Conservation (phyloP, 1,140 invertebrate genomes). For the Hormaphis cornu region DNA sequence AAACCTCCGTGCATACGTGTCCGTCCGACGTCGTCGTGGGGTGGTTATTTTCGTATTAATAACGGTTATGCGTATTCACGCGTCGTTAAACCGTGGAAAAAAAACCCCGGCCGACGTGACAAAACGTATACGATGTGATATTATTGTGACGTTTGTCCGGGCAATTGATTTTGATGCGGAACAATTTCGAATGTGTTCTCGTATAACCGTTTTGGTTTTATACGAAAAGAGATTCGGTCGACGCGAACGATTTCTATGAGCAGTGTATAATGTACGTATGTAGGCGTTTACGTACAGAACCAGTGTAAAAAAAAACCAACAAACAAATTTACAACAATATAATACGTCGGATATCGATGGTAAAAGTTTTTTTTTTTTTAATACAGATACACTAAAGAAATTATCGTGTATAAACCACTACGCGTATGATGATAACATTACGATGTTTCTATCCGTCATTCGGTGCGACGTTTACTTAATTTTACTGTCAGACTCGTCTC, state of each 20-base stretch:
- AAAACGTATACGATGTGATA: background rate
- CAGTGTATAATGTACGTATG: too few relatives aligned
- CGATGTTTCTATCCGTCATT: background rate
- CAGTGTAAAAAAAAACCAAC: background rate
- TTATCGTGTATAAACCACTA: conserved; percentile 1
- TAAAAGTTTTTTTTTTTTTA: too few relatives aligned
- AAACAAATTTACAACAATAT: too few relatives aligned
- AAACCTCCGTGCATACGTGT: background rate
- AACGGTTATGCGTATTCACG: background rate
- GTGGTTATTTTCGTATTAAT: background rate
- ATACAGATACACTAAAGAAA: conserved; percentile 1
- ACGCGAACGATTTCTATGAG: too few relatives aligned
- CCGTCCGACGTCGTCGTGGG: too few relatives aligned
- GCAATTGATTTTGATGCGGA: background rate
- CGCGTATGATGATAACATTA: too few relatives aligned
- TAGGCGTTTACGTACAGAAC: too few relatives aligned
- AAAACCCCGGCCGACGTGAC: background rate
- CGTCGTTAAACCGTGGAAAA: conserved; percentile 1
- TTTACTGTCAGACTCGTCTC: conserved; percentile 9
- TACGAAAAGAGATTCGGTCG: too few relatives aligned
- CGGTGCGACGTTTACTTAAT: background rate
- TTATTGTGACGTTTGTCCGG: background rate
- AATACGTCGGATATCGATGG: too few relatives aligned
- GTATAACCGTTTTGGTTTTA: too few relatives aligned
- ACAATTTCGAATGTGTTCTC: too few relatives aligned